Conservation (phyloP, 2,113 vertebrate species). For the Plotosus lineatus region DNA sequence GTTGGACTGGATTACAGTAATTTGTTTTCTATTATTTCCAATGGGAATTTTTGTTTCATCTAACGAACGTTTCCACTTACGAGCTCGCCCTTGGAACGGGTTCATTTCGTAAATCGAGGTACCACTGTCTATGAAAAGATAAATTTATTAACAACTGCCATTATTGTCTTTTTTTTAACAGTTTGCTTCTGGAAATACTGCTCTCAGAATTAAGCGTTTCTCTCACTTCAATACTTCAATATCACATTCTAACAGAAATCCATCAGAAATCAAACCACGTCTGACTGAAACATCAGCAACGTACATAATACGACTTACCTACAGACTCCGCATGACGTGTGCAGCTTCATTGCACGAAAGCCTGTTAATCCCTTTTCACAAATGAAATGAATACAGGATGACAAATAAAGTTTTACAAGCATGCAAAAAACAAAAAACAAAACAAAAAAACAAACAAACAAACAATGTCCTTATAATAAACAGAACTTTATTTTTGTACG, state of each 20-base stretch:
- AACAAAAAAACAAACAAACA: slow-evolving; percentile 47
- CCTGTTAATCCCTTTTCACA: slow-evolving; percentile 34
- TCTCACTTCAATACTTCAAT: neutral
- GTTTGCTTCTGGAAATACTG: slow-evolving; percentile 81
- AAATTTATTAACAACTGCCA: neutral
- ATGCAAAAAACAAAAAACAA: slow-evolving; percentile 48
- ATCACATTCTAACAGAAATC: neutral
- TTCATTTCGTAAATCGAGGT: too few species aligned
- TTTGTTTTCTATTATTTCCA: too few species aligned
- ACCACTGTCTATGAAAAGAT: neutral
- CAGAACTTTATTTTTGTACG: slow-evolving; percentile 66
- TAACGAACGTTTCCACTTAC: too few species aligned
- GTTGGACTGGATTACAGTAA: too few species aligned
- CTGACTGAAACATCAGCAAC: slow-evolving; percentile 44
- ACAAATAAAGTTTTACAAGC: slow-evolving; percentile 50
- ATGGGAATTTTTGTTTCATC: too few species aligned
- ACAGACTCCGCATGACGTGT: slow-evolving; percentile 50
- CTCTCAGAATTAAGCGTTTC: slow-evolving; percentile 71
- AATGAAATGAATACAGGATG: slow-evolving; percentile 8
- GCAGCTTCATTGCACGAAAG: slow-evolving; percentile 45
- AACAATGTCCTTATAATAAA: slow-evolving; percentile 59
- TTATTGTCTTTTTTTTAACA: slow-evolving; percentile 51
- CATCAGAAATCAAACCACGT: slow-evolving; percentile 20
- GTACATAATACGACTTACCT: slow-evolving; percentile 64
- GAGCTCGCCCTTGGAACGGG: too few species aligned